Percentiles rank a stretch among this genome's conserved stretches.
These are phyloP conservation scores for Hyperoodon ampullatus DNA, from an alignment of 2,113 vertebrate species.

Conservation along the genomic window DNA sequence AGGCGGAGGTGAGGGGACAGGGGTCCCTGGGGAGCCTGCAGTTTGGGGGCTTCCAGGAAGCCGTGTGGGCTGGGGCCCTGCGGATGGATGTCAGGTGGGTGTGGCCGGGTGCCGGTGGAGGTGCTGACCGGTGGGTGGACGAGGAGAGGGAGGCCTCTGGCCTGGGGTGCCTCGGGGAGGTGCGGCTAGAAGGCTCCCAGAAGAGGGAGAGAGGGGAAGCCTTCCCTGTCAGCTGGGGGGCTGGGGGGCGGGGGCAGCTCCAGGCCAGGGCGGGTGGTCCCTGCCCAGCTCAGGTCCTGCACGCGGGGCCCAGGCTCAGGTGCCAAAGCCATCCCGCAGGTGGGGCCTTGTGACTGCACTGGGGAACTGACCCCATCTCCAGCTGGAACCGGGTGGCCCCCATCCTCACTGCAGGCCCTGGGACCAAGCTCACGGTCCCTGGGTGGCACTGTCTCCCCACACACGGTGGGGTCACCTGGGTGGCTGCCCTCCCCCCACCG, in stretches of 20 bases:
- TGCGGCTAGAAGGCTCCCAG: accelerated
- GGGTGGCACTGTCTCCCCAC: neutral
- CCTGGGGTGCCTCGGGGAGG: neutral
- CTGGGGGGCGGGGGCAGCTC: no score
- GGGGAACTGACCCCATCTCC: accelerated
- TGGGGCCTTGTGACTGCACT: accelerated
- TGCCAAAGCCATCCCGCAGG: neutral
- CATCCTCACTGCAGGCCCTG: neutral
- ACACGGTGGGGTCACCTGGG: accelerated
- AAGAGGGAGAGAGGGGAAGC: neutral
- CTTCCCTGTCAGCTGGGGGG: no score
- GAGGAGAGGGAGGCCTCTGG: neutral
- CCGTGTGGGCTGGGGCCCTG: neutral
- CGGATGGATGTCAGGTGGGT: accelerated
- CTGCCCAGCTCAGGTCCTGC: accelerated
- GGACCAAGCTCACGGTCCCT: neutral
- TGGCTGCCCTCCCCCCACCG: neutral
- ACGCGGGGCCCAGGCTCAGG: neutral
- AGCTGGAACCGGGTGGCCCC: neutral
- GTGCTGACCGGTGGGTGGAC: neutral
- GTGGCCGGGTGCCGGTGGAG: neutral
- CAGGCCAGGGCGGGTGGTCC: neutral
- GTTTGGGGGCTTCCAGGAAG: neutral
- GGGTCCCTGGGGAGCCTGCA: neutral
- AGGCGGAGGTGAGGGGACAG: no score